phyloP scores from a whole-genome alignment of 2,888 invertebrate genomes.

The Epistrophe grossulariae region DNA sequence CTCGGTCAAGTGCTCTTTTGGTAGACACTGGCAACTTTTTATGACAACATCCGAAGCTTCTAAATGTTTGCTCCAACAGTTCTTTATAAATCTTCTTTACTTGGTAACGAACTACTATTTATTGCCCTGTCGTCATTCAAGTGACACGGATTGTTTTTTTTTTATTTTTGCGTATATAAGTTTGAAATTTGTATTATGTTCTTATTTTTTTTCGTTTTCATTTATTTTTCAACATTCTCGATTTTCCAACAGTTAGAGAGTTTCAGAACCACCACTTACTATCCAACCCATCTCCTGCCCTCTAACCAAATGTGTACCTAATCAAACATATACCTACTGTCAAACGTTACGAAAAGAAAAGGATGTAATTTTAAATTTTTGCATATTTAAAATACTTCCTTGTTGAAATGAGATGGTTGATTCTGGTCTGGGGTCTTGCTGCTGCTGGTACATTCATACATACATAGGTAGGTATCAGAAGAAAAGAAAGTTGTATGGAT shows the following conservation, averaged over 20 bases:
- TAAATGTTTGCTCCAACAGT: neutral
- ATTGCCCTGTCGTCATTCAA: neutral
- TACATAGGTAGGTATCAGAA: constrained; percentile 4
- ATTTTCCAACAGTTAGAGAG: constrained; percentile 17
- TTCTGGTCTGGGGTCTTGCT: constrained; percentile 14
- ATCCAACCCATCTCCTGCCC: neutral
- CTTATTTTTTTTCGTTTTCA: constrained; percentile 5
- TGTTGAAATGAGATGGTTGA: constrained; percentile 47
- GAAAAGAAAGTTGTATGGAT: constrained; percentile 43
- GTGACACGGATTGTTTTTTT: neutral
- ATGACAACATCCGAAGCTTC: too few relatives aligned
- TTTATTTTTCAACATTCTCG: constrained; percentile 23
- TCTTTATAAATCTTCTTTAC: neutral
- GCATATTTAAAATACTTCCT: constrained; percentile 62
- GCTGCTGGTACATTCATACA: too few relatives aligned
- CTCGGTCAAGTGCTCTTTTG: too few relatives aligned
- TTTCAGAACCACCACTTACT: neutral
- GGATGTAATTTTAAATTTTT: constrained; percentile 59
- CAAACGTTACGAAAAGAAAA: constrained; percentile 42
- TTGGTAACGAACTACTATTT: neutral
- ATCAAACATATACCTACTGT: constrained; percentile 49
- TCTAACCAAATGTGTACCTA: constrained; percentile 37
- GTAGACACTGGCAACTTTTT: too few relatives aligned
- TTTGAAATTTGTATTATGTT: constrained; percentile 26
- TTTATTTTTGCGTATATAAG: neutral